Conservation (phyloP, 2,113 vertebrate genomes). For the Entosphenus tridentatus region DNA sequence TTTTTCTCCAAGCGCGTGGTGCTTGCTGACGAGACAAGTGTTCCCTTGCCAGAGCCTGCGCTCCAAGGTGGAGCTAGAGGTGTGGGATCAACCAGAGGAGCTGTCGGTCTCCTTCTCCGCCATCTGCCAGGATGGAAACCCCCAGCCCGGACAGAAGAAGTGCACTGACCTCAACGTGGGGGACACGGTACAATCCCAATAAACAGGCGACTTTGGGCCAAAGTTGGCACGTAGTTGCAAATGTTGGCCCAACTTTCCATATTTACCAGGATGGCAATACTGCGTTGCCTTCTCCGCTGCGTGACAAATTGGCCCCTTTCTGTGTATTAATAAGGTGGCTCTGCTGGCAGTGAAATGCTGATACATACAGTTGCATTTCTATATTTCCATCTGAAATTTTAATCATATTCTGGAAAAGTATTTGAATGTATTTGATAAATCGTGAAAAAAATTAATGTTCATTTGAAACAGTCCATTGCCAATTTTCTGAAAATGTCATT, state of each 20-base stretch:
- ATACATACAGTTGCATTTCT: conserved; percentile 16
- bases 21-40: too few relatives aligned
- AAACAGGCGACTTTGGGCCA: background rate
- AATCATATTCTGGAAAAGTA: background rate
- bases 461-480: too few relatives aligned
- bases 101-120: conserved; percentile 63
- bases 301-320: too few relatives aligned
- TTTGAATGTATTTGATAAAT: too few relatives aligned
- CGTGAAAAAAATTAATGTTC: too few relatives aligned
- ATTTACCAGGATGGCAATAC: too few relatives aligned
- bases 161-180: conserved; percentile 77
- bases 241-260: conserved; percentile 3
- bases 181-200: conserved; percentile 52
- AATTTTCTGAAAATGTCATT: too few relatives aligned
- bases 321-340: too few relatives aligned
- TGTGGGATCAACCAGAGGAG: conserved; percentile 77
- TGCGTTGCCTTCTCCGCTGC: too few relatives aligned
- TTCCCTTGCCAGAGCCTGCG: conserved; percentile 47
- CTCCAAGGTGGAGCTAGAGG: conserved; percentile 78
- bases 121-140: conserved; percentile 63
- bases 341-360: too few relatives aligned
- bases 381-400: background rate
- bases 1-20: too few relatives aligned
- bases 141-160: conserved; percentile 53
- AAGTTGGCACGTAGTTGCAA: background rate